Evolutionary conservation across 2,888 invertebrate genomes (phyloP).

Genomic region (Toxonevra muliebris): DNA sequence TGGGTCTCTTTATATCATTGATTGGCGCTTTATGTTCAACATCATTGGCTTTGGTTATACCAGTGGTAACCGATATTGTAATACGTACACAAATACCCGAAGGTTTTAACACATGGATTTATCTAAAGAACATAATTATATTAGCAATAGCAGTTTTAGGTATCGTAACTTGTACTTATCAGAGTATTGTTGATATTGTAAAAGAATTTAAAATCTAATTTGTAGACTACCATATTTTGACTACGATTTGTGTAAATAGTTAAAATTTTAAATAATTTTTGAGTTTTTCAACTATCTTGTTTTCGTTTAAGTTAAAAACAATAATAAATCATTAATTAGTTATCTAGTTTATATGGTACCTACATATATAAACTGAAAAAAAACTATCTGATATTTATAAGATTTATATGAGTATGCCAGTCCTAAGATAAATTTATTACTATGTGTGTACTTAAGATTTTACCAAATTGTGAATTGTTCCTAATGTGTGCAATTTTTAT

Average conservation of each 20-base stretch:
- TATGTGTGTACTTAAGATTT: too few relatives aligned
- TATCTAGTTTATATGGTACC: too few relatives aligned
- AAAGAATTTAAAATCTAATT: conserved; percentile 48
- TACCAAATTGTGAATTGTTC: too few relatives aligned
- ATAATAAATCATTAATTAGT: too few relatives aligned
- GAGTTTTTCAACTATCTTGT: too few relatives aligned
- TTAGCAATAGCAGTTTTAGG: conserved; percentile 75
- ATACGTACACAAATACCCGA: conserved; percentile 72
- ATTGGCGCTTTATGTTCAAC: conserved; percentile 92
- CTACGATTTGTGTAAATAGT: not conserved
- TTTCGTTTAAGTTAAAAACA: too few relatives aligned
- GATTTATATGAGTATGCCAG: too few relatives aligned
- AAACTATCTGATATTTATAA: too few relatives aligned
- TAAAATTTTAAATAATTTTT: not conserved
- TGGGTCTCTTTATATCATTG: conserved; percentile 88
- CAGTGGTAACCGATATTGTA: conserved; percentile 85
- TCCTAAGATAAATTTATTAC: too few relatives aligned
- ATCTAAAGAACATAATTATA: conserved; percentile 72
- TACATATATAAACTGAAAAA: too few relatives aligned
- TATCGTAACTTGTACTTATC: conserved; percentile 79
- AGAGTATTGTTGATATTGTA: conserved; percentile 73
- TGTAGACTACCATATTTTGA: not conserved
- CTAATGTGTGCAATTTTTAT: too few relatives aligned
- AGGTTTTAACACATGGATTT: conserved; percentile 64
- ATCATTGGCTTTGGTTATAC: conserved; percentile 85